Evolutionary conservation across 2,113 vertebrate genomes (phyloP), one percentile per base, ranked within the genome.

Genomic region (Cavia aperea): DNA sequence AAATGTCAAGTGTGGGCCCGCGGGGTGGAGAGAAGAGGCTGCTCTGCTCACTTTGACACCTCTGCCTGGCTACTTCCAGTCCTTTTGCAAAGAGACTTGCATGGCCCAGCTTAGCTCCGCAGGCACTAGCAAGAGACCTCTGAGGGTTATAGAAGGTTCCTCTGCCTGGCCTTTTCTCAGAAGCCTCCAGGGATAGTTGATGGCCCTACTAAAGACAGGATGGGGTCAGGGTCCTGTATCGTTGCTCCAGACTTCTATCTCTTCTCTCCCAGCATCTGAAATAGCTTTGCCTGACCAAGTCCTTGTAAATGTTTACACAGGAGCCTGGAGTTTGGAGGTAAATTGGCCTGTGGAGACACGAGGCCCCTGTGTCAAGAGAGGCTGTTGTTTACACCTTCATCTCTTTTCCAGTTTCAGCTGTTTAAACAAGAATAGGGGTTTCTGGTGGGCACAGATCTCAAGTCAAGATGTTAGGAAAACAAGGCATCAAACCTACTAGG

Each of bases 381-480:
- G 29, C 66, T 75, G 1, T 24, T 31, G 10, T 54, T 87, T 39
- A 79, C 24, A 46, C 10, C 26, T 24, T 86, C 46, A 21, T 51
- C 51, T 93, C 24, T 84, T 87, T 62, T 36, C 31, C 43, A 73
- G 23, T 60, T 89, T 81, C 49, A 90, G 24, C 11, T 70, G 0
- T 58, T 91, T 93, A 63, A 56, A 66, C 7, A 82, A 86, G 31
- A 91, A 70, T 73, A 70, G 83, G 10, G 29, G 31, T 90, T 86
- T 81, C 81, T 73, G 81, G 31, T 23, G 26, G 49, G 73, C n/a
- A 63, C 54, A 85, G n/a, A 82, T 75, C 51, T 89, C 43, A n/a
- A 68, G 49, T 36, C 33, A 56, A 79, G 77, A 82, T 83, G 36
- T 83, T 90, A 88, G 92, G 75, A 89, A 94, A 58, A 21, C 54